A percentile compares a stretch with the other conserved stretches of the same genome.
Evolutionary conservation across 2,888 invertebrate genomes (phyloP).

Genomic region (Philonicus albiceps): DNA sequence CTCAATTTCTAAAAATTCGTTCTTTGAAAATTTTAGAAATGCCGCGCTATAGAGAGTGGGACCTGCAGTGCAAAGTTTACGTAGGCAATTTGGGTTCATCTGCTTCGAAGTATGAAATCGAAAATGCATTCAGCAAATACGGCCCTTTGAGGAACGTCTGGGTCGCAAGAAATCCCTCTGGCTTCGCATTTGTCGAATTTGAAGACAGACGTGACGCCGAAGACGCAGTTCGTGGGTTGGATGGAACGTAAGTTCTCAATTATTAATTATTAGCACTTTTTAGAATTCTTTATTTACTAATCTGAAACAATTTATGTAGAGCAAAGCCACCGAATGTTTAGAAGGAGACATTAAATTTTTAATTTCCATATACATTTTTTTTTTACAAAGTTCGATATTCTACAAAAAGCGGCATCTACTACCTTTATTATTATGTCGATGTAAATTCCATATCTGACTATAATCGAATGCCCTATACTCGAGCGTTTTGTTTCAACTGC

Average conservation of each 20-base stretch:
- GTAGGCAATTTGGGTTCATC: conserved; percentile 89
- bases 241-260: conserved; percentile 74
- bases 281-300: too few species aligned
- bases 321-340: too few species aligned
- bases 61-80: conserved; percentile 86
- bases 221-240: conserved; percentile 81
- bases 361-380: too few species aligned
- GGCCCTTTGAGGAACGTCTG: conserved; percentile 87
- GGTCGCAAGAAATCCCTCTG: conserved; percentile 91
- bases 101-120: conserved; percentile 85
- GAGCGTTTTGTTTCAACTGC: too few species aligned
- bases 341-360: too few species aligned
- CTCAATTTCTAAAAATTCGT: background rate
- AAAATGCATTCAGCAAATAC: conserved; percentile 83
- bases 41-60: conserved; percentile 74
- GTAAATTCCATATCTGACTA: too few species aligned
- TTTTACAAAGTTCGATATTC: too few species aligned
- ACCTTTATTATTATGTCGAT: too few species aligned
- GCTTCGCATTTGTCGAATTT: conserved; percentile 87
- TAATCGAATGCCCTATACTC: too few species aligned
- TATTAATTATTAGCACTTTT: too few species aligned
- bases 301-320: too few species aligned
- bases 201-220: conserved; percentile 86
- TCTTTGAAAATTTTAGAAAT: conserved; percentile 48
- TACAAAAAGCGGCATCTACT: too few species aligned